These are phyloP conservation scores for Momotus momota DNA, from an alignment of 2,797 vertebrate genomes.

Conservation along the genomic window DNA sequence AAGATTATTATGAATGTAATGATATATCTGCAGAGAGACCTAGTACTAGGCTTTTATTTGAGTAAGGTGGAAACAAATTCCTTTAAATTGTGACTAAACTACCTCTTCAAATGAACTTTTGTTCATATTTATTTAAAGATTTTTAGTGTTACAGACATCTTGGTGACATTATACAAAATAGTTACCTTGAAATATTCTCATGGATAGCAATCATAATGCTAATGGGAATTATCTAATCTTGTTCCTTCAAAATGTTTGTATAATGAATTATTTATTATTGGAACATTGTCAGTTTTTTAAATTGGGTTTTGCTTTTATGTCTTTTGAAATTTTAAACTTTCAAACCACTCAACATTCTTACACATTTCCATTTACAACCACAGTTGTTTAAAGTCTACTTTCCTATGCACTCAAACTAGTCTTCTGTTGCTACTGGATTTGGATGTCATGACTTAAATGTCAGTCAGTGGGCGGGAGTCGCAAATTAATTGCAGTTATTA, in stretches of 20 bases:
- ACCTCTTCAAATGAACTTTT: background rate
- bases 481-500: background rate
- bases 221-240: background rate
- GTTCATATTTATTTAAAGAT: background rate
- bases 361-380: rapidly evolving
- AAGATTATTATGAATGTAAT: background rate
- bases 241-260: background rate
- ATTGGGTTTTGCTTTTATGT: background rate
- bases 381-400: background rate
- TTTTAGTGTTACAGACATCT: background rate
- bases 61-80: background rate
- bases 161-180: background rate
- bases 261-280: background rate
- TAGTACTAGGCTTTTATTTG: background rate
- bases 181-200: background rate
- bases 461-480: background rate
- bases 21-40: background rate
- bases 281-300: background rate
- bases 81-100: background rate
- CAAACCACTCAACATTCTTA: rapidly evolving
- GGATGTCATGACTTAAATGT: background rate
- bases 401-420: background rate
- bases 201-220: too few relatives aligned
- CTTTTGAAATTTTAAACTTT: background rate
- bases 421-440: background rate